A percentile compares a stretch with the other conserved stretches of the same genome.
Conservation (phyloP, 1,140 invertebrate species). For the Charaxes varanes region DNA sequence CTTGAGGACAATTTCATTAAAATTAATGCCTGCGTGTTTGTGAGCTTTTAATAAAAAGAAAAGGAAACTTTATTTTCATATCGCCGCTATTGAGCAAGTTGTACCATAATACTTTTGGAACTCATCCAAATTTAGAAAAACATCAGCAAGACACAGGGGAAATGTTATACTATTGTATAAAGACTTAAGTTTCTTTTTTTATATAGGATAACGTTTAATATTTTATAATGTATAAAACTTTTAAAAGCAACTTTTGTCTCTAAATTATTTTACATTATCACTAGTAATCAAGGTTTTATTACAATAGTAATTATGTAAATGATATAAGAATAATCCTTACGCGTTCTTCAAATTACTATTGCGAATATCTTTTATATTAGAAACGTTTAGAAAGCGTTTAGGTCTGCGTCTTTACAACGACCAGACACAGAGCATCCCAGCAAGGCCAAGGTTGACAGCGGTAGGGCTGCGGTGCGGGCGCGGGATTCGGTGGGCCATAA, state of each 20-base stretch:
- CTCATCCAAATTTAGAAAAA: slow-evolving; percentile 13
- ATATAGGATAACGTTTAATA: too few relatives aligned
- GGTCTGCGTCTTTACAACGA: slow-evolving; percentile 39
- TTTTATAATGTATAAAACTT: too few relatives aligned
- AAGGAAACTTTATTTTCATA: too few relatives aligned
- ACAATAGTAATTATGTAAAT: too few relatives aligned
- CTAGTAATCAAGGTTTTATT: too few relatives aligned
- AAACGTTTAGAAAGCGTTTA: slow-evolving; percentile 14
- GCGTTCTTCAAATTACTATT: neutral
- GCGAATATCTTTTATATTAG: too few relatives aligned
- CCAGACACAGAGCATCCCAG: slow-evolving; percentile 42
- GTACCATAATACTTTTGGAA: slow-evolving; percentile 18
- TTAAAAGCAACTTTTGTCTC: too few relatives aligned
- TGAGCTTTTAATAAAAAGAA: too few relatives aligned
- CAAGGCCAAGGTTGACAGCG: slow-evolving; percentile 66
- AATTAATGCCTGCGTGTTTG: too few relatives aligned
- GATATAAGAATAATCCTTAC: neutral
- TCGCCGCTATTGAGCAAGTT: too few relatives aligned
- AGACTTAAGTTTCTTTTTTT: neutral
- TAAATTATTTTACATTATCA: too few relatives aligned
- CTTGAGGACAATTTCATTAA: too few relatives aligned
- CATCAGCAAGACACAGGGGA: slow-evolving; percentile 5
- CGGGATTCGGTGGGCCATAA: slow-evolving; percentile 53
- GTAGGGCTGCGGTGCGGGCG: slow-evolving; percentile 54
- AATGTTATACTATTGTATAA: neutral